Conservation (phyloP, 2,888 invertebrate species). For the Apodemia duryi region DNA sequence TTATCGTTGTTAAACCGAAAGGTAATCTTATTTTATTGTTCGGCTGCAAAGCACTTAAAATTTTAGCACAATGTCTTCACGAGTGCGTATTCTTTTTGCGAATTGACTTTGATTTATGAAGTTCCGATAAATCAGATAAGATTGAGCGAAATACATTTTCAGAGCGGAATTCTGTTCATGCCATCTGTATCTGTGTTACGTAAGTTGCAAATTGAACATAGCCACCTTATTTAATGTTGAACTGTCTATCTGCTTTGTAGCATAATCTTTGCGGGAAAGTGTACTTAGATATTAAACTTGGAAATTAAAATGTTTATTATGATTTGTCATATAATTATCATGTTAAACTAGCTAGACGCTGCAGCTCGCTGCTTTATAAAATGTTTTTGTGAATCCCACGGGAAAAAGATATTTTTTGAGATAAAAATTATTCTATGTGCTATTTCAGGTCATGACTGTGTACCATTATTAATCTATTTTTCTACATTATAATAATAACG, state of each 20-base stretch:
- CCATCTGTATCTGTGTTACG: neutral
- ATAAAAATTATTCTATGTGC: too few relatives aligned
- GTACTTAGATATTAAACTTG: neutral
- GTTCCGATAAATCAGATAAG: slow-evolving; percentile 27
- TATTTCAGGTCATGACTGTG: too few relatives aligned
- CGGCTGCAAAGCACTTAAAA: slow-evolving; percentile 14
- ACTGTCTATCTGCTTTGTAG: neutral
- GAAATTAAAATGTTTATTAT: too few relatives aligned
- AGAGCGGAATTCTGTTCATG: slow-evolving; percentile 14
- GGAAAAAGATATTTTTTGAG: too few relatives aligned
- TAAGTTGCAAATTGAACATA: slow-evolving; percentile 5
- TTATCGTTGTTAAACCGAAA: neutral
- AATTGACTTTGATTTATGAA: slow-evolving; percentile 25
- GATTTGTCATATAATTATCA: too few relatives aligned
- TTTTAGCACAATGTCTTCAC: slow-evolving; percentile 13
- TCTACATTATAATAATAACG: too few relatives aligned
- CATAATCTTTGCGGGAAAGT: too few relatives aligned
- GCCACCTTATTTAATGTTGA: neutral
- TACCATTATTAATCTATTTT: too few relatives aligned
- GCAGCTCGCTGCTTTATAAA: too few relatives aligned
- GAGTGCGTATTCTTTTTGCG: slow-evolving; percentile 10
- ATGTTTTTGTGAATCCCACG: too few relatives aligned
- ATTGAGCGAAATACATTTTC: slow-evolving; percentile 24
- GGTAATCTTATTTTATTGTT: slow-evolving; percentile 14
- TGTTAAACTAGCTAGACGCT: too few relatives aligned